Evolutionary conservation across 2,888 invertebrate genomes (phyloP), one percentile per base, ranked within the genome.

Genomic region (Dicycla oo): DNA sequence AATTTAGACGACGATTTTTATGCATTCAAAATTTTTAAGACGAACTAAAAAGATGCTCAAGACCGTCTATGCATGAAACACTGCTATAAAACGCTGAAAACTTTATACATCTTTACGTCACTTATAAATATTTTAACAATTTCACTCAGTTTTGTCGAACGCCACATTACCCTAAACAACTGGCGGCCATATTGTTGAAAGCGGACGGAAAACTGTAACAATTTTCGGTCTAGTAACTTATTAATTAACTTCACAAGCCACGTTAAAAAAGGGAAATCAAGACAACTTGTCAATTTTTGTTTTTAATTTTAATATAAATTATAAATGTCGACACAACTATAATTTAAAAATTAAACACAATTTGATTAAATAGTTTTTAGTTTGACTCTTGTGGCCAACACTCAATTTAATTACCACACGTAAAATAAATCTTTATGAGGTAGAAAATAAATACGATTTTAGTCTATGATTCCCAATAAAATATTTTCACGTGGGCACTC

Each of bases 131-230:
- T 94, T 94, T 90, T 91, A 93, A 92, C 90, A 95, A 94, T 94
- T 95, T 95, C 95, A 95, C 94, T 93, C 92, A 90, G 93, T 94
- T 94, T 94, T 93, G 93, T 94, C 93, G 93, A 95, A 96, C 95
- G 95, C 96, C 96, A 95, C 96, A 96, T 96, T 96, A 96, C 95
- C 95, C 95, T 94, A 95, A 96, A 95, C 95, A 95, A 96, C 95
- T 94, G 94, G 95, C 95, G 93, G 96, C 96, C 96, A 96, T 96
- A 94, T 96, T 96, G 94, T 93, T 93, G 91, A 93, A 93, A 93
- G 91, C 94, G 91, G 95, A 93, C 94, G 94, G 94, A 95, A 94
- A 92, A 87, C 88, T 88, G 82, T 85, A 90, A 87, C 87, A 90
- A 87, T 88, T 86, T 88, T 89, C 89, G 88, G 81, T 78, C 85